Evolutionary conservation across 1,140 invertebrate species (phyloP).

Genomic region (Diprion similis): DNA sequence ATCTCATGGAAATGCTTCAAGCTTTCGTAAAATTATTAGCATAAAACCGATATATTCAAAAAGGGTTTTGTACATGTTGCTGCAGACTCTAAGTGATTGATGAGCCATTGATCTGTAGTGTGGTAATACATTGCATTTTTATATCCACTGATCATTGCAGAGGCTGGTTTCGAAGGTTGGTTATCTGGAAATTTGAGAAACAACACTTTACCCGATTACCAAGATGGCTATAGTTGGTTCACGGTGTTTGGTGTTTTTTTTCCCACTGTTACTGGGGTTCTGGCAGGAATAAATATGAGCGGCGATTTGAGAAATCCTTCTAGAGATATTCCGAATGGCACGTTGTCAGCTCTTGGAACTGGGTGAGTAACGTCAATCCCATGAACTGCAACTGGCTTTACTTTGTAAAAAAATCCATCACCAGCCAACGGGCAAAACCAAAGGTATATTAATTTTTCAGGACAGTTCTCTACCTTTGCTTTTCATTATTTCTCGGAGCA

Average conservation of each 20-base stretch:
- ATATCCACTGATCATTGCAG: slow-evolving; percentile 59
- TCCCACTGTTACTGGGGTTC: slow-evolving; percentile 90
- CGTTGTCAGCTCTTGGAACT: slow-evolving; percentile 86
- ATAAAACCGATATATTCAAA: too few relatives aligned
- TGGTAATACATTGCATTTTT: too few relatives aligned
- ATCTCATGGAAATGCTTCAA: too few relatives aligned
- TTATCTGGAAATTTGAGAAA: slow-evolving; percentile 76
- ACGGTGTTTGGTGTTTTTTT: slow-evolving; percentile 95
- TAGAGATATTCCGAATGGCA: slow-evolving; percentile 92
- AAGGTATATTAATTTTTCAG: slow-evolving; percentile 62
- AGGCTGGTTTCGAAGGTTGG: slow-evolving; percentile 86
- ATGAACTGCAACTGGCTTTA: slow-evolving; percentile 4
- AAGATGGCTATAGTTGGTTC: slow-evolving; percentile 84
- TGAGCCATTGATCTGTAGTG: not conserved
- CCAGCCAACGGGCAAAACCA: slow-evolving; percentile 6
- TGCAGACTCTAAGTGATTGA: not conserved
- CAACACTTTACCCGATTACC: slow-evolving; percentile 85
- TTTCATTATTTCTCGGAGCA: slow-evolving; percentile 87
- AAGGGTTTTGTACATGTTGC: not conserved
- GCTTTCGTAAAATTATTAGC: too few relatives aligned
- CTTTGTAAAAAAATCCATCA: slow-evolving; percentile 17
- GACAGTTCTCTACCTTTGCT: slow-evolving; percentile 89
- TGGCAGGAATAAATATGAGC: slow-evolving; percentile 98
- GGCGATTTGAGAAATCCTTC: slow-evolving; percentile 92
- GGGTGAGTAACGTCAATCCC: slow-evolving; percentile 64